phyloP scores from a whole-genome alignment of 64 coral and sea anemone species.

The Acropora tenuis region DNA sequence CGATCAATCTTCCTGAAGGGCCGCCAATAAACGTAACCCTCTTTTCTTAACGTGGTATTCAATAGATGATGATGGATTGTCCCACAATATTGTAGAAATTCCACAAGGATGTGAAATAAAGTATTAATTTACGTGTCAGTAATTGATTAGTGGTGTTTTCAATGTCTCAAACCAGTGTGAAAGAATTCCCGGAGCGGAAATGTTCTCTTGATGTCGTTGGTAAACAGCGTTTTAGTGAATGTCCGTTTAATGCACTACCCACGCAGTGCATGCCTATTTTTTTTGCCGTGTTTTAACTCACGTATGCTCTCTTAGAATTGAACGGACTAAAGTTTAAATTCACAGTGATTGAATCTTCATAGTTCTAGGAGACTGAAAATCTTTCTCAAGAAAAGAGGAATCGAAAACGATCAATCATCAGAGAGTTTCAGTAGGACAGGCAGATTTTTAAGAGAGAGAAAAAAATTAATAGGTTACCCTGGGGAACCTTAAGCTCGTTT shows the following conservation, averaged over 20 bases:
- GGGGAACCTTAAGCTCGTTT: too few species aligned
- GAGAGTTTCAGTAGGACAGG: too few species aligned
- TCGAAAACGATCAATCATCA: too few species aligned
- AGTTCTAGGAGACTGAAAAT: too few species aligned
- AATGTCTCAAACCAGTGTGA: neutral
- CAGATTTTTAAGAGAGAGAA: too few species aligned
- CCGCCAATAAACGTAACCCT: neutral
- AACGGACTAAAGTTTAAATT: neutral
- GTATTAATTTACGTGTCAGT: too few species aligned
- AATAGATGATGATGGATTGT: conserved; percentile 1
- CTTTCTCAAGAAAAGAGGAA: too few species aligned
- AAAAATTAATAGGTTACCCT: too few species aligned
- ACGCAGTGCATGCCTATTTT: neutral
- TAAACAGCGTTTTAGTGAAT: neutral
- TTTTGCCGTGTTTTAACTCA: neutral
- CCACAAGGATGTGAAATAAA: neutral
- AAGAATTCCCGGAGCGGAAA: neutral
- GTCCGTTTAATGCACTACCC: too few species aligned
- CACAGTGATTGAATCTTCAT: too few species aligned
- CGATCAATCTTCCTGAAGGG: neutral
- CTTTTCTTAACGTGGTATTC: neutral
- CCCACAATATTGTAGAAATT: neutral
- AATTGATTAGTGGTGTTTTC: too few species aligned
- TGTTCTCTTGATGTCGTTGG: neutral
- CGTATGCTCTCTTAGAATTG: neutral